Conservation (phyloP, 2,797 vertebrate species). For the Megalops cyprinoides region DNA sequence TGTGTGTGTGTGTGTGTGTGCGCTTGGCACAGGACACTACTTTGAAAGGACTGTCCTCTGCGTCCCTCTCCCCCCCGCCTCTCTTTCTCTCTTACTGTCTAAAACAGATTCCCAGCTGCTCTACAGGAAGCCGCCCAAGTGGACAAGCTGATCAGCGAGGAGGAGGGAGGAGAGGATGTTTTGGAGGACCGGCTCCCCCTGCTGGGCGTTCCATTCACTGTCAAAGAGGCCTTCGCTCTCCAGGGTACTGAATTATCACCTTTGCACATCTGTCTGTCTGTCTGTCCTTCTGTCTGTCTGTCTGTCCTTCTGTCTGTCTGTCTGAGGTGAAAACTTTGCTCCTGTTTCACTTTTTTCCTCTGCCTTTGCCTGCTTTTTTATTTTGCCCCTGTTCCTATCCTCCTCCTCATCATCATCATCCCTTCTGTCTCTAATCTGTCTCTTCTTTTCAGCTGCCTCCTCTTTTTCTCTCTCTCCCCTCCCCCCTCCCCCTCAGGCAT, state of each 20-base stretch:
- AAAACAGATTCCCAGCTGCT: conserved; percentile 80
- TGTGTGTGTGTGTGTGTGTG: not conserved
- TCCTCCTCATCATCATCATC: no score
- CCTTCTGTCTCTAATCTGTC: not conserved
- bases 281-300: not conserved
- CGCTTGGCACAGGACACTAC: not conserved
- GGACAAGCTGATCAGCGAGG: conserved; percentile 80
- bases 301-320: not conserved
- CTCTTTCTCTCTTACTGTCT: not conserved
- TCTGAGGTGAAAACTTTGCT: not conserved
- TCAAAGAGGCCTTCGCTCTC: conserved; percentile 84
- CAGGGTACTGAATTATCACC: conserved; percentile 67
- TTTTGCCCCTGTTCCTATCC: not conserved
- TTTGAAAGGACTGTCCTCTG: not conserved
- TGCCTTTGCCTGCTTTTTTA: not conserved
- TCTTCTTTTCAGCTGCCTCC: not conserved
- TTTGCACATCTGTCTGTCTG: not conserved
- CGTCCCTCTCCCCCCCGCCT: conserved; percentile 2
- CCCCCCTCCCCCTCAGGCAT: conserved; percentile 72
- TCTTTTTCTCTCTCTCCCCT: not conserved
- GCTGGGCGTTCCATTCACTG: conserved; percentile 84
- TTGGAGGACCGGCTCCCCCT: conserved; percentile 83
- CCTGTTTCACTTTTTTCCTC: not conserved
- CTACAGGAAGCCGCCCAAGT: conserved; percentile 82
- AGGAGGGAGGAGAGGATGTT: conserved; percentile 72